Conservation (phyloP, 2,888 invertebrate genomes). For the Nemotelus pantherinus region DNA sequence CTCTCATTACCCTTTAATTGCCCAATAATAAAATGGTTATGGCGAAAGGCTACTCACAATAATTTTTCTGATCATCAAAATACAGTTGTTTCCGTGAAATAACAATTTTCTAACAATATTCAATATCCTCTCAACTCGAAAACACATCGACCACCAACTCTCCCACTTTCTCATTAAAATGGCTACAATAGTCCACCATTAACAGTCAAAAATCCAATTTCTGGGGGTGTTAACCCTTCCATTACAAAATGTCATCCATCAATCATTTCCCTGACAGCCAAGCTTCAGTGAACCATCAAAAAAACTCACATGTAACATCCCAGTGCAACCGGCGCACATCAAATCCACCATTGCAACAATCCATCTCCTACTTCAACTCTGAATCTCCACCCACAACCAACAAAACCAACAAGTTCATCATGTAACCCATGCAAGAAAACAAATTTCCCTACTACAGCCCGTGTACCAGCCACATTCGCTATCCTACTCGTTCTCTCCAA, state of each 20-base stretch:
- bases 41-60: too few relatives aligned
- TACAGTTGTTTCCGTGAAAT: too few relatives aligned
- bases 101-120: too few relatives aligned
- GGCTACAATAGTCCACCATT: not conserved
- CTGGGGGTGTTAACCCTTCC: constrained; percentile 32
- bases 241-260: constrained; percentile 37
- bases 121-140: not conserved
- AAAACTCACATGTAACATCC: not conserved
- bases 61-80: too few relatives aligned
- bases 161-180: not conserved
- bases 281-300: constrained; percentile 17
- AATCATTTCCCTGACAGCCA: constrained; percentile 16
- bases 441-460: constrained; percentile 12
- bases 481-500: not conserved
- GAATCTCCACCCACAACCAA: constrained; percentile 36
- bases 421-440: not conserved
- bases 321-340: constrained; percentile 7
- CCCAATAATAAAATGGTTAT: too few relatives aligned
- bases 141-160: not conserved
- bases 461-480: not conserved
- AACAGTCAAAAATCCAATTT: not conserved
- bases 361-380: not conserved
- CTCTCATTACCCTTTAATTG: too few relatives aligned
- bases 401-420: not conserved
- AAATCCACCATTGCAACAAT: constrained; percentile 33